phyloP scores from a whole-genome alignment of 2,113 vertebrate genomes.

The Lota lota region DNA sequence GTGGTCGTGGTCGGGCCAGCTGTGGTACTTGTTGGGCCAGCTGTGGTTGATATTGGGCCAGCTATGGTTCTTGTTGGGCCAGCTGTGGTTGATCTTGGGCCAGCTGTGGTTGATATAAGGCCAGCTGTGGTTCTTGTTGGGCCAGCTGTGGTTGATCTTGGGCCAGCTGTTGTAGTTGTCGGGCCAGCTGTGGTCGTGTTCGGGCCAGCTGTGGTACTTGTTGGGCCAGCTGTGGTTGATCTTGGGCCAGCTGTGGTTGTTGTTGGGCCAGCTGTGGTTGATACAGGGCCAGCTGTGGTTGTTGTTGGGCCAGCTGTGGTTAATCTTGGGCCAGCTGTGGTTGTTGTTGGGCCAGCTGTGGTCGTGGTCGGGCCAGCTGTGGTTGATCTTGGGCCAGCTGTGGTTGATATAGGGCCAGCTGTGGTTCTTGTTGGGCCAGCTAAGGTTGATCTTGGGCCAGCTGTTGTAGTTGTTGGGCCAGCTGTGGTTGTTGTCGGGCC shows the following conservation, averaged over 20 bases:
- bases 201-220: no score
- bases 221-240: no score
- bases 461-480: not conserved
- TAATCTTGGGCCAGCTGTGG: not conserved
- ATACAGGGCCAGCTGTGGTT: no score
- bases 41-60: not conserved
- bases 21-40: not conserved
- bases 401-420: not conserved
- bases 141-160: not conserved
- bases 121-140: no score
- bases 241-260: no score
- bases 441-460: not conserved
- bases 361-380: not conserved
- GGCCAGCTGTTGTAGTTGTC: not conserved
- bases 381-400: not conserved
- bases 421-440: not conserved
- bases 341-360: not conserved
- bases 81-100: not conserved
- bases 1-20: not conserved
- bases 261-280: not conserved
- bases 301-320: not conserved
- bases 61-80: not conserved
- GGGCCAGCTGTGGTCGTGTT: no score
- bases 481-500: not conserved
- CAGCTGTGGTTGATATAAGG: not conserved